phyloP scores from a whole-genome alignment of 2,113 vertebrate species.

The Fulica atra region DNA sequence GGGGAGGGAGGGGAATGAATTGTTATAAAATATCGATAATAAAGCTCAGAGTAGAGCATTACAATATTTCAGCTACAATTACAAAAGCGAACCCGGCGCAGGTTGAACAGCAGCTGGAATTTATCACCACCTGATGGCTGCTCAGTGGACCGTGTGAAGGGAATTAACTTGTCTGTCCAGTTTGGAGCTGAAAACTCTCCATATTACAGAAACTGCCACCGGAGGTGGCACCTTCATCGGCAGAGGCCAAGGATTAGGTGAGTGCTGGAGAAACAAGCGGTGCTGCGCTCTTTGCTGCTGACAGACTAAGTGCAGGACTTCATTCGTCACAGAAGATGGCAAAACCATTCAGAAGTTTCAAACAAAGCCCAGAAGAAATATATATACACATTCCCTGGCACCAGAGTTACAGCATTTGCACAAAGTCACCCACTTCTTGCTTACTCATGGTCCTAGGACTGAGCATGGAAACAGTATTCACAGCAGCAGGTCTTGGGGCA shows the following conservation, averaged over 20 bases:
- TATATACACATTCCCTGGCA: neutral
- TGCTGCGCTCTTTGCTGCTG: constrained; percentile 14
- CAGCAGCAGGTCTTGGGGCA: neutral
- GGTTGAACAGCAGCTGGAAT: constrained; percentile 38
- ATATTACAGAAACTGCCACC: constrained; percentile 24
- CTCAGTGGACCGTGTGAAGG: constrained; percentile 27
- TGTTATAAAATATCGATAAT: neutral
- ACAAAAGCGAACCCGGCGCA: neutral
- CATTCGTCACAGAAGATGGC: constrained; percentile 3
- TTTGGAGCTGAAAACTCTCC: constrained; percentile 29
- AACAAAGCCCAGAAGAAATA: neutral
- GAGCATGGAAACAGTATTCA: neutral
- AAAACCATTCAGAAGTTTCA: neutral
- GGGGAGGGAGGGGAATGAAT: neutral
- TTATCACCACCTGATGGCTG: constrained; percentile 48
- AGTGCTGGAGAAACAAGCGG: neutral
- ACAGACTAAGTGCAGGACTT: constrained; percentile 24
- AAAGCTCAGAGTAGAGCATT: neutral
- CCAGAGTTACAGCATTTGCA: neutral
- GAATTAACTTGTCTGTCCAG: constrained; percentile 58
- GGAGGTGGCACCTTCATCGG: constrained; percentile 16
- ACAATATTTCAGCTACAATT: constrained; percentile 33
- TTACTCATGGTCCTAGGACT: neutral
- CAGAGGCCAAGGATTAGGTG: constrained; percentile 18
- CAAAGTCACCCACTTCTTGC: neutral